Evolutionary conservation across 2,888 invertebrate genomes (phyloP).

Genomic region (Adelphocoris suturalis): DNA sequence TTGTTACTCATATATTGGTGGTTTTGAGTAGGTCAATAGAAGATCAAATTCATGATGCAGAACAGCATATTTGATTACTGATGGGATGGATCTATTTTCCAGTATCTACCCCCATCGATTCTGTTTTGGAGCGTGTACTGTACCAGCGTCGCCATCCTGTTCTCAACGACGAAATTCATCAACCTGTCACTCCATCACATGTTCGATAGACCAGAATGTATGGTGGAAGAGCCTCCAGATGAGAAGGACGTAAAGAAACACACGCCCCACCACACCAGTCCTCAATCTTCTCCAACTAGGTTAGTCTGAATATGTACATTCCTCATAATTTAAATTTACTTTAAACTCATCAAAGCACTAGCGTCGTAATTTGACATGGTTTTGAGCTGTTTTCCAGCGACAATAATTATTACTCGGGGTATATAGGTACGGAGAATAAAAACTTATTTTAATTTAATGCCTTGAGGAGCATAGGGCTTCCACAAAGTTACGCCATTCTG

Average conservation of each 20-base stretch:
- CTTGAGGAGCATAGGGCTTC: too few relatives aligned
- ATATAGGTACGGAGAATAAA: too few relatives aligned
- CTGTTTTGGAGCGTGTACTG: constrained; percentile 94
- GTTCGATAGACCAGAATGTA: constrained; percentile 95
- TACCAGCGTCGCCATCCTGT: constrained; percentile 87
- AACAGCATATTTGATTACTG: too few relatives aligned
- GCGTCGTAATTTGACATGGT: too few relatives aligned
- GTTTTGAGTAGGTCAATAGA: too few relatives aligned
- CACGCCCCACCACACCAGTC: constrained; percentile 72
- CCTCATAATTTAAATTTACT: neutral
- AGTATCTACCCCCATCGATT: constrained; percentile 92
- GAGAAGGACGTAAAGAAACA: constrained; percentile 72
- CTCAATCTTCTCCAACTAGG: constrained; percentile 60
- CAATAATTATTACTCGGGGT: too few relatives aligned
- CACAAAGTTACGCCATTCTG: too few relatives aligned
- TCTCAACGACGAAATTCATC: constrained; percentile 90
- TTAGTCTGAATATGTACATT: neutral
- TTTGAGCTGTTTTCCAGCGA: too few relatives aligned
- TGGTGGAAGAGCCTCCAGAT: constrained; percentile 80
- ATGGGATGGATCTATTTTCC: constrained; percentile 74
- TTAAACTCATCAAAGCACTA: neutral
- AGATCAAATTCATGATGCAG: too few relatives aligned
- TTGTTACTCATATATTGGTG: neutral
- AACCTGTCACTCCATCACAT: constrained; percentile 95
- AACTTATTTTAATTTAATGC: too few relatives aligned